phyloP scores from a whole-genome alignment of 1,140 invertebrate genomes.

The Zeugodacus cucurbitae region DNA sequence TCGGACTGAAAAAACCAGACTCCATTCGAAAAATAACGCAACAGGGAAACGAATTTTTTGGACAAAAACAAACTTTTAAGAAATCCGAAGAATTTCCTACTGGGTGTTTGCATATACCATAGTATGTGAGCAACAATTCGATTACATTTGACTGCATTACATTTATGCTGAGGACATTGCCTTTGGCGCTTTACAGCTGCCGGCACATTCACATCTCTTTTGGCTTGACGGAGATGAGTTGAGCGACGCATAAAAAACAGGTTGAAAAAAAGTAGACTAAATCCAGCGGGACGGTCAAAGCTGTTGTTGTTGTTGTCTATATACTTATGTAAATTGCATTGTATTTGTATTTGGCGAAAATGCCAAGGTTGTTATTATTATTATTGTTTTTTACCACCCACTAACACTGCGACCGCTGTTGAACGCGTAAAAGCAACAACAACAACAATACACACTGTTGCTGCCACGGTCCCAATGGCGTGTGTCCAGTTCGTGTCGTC shows the following conservation, averaged over 20 bases:
- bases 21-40: no score
- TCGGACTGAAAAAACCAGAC: no score
- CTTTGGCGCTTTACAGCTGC: neutral
- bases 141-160: constrained; percentile 31
- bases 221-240: neutral
- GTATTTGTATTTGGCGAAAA: neutral
- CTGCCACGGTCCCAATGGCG: neutral
- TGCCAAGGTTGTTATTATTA: neutral
- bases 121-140: neutral
- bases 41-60: no score
- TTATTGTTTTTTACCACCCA: neutral
- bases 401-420: neutral
- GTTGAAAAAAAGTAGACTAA: neutral
- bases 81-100: neutral
- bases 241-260: constrained; percentile 12
- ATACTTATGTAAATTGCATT: constrained; percentile 31
- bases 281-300: constrained; percentile 14
- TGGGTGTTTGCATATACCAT: neutral
- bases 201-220: neutral
- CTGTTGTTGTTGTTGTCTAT: neutral
- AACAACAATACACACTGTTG: neutral
- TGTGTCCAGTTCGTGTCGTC: neutral
- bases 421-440: neutral
- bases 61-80: no score
- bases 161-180: neutral